Percentiles rank a stretch among this genome's conserved stretches.
Evolutionary conservation across 2,888 invertebrate genomes (phyloP).

Genomic region (Aspidapion aeneum): DNA sequence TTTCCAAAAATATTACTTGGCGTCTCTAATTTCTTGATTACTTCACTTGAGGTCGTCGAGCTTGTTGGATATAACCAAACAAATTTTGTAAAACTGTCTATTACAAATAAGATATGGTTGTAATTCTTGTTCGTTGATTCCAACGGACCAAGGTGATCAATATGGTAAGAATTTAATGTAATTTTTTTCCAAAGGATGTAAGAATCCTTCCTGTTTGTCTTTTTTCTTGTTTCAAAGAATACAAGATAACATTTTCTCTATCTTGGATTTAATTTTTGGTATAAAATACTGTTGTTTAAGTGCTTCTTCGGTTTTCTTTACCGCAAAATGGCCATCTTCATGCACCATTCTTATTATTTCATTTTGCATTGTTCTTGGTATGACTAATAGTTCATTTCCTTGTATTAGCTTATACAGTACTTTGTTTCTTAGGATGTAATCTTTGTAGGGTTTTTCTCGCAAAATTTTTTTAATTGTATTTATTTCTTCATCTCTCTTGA

Average conservation of each 20-base stretch:
- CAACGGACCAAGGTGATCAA: conserved; percentile 38
- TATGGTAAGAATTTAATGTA: conserved; percentile 36
- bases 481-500: conserved; percentile 24
- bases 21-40: conserved; percentile 22
- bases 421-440: conserved; percentile 21
- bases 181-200: conserved; percentile 35
- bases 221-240: conserved; percentile 31
- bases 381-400: conserved; percentile 17
- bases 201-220: conserved; percentile 34
- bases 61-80: conserved; percentile 34
- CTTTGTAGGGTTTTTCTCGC: conserved; percentile 18
- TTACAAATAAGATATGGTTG: conserved; percentile 33
- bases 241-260: conserved; percentile 26
- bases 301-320: conserved; percentile 25
- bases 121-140: conserved; percentile 33
- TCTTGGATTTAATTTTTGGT: conserved; percentile 25
- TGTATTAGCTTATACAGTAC: conserved; percentile 20
- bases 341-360: conserved; percentile 22
- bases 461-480: conserved; percentile 23
- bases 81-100: conserved; percentile 39
- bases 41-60: conserved; percentile 30
- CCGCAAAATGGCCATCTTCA: conserved; percentile 25
- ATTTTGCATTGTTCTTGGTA: conserved; percentile 23
- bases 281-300: conserved; percentile 27
- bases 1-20: conserved; percentile 29